A percentile compares a stretch with the other conserved stretches of the same genome.
phyloP scores from a whole-genome alignment of 53 echinoderm and acorn worm species.

The Arbacia lixula region DNA sequence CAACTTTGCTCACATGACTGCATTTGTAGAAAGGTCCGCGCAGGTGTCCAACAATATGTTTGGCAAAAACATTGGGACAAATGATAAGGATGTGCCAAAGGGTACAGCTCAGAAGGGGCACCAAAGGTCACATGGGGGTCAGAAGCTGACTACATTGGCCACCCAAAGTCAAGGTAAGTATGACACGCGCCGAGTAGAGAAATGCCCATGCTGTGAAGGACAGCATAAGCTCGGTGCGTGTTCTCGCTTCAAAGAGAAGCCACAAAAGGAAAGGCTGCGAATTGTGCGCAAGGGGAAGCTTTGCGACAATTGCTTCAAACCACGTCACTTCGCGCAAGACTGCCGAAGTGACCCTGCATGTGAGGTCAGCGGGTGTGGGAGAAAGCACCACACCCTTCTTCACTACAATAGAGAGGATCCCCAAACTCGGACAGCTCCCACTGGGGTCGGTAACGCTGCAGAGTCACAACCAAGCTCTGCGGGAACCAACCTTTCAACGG shows the following conservation, averaged over 20 bases:
- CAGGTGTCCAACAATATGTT: conserved; percentile 48
- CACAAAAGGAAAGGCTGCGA: conserved; percentile 30
- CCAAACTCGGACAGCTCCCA: too few relatives aligned
- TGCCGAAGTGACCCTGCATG: not conserved
- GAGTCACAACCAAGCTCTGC: too few relatives aligned
- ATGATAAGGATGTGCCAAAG: too few relatives aligned
- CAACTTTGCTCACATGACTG: conserved; percentile 1
- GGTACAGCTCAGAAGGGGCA: too few relatives aligned
- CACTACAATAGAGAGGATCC: not conserved
- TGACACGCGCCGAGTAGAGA: not conserved
- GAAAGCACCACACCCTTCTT: conserved; percentile 36
- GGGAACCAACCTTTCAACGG: not conserved
- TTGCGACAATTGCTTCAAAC: conserved; percentile 67
- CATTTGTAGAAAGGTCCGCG: conserved; percentile 44
- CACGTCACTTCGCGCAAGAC: conserved; percentile 46
- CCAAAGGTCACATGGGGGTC: too few relatives aligned
- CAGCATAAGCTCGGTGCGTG: conserved; percentile 1
- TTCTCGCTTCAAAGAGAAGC: not conserved
- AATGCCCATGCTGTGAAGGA: conserved; percentile 41
- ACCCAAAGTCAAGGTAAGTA: not conserved
- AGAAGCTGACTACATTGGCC: not conserved
- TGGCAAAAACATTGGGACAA: conserved; percentile 36
- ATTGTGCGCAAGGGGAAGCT: conserved; percentile 49
- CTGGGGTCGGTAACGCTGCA: not conserved
- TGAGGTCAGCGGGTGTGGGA: not conserved